A percentile compares a stretch with the other conserved stretches of the same genome.
Evolutionary conservation across 2,113 vertebrate genomes (phyloP).

Genomic region (Vireo altiloquus): DNA sequence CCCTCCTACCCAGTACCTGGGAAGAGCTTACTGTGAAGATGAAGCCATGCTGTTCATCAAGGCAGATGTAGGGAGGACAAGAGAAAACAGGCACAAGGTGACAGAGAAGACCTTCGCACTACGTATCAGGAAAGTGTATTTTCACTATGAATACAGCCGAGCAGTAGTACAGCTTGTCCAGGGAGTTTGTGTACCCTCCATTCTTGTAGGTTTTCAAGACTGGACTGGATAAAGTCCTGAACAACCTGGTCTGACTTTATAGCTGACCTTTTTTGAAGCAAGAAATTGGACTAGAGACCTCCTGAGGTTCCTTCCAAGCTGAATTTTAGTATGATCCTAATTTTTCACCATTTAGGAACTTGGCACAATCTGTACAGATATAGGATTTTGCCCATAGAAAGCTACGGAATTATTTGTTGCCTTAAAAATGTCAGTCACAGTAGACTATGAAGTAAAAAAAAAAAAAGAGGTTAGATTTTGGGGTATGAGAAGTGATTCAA

Average conservation of each 20-base stretch:
- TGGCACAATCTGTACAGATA: neutral
- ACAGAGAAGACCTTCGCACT: neutral
- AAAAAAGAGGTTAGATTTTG: neutral
- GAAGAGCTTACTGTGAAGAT: neutral
- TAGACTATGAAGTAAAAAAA: neutral
- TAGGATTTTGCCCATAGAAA: neutral
- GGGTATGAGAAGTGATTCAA: neutral
- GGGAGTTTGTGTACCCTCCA: neutral
- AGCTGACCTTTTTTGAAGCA: neutral
- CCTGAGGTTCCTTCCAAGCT: neutral
- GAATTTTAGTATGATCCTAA: neutral
- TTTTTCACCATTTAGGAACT: neutral
- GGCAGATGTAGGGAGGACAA: neutral
- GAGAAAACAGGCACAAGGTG: neutral
- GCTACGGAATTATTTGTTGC: neutral
- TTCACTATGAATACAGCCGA: neutral
- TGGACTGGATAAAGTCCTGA: neutral
- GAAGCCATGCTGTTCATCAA: accelerated
- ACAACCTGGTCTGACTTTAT: neutral
- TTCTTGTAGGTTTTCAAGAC: neutral
- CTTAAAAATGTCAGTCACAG: neutral
- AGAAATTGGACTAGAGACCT: neutral
- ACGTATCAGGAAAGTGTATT: neutral
- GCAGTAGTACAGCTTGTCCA: neutral
- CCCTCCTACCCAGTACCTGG: accelerated